phyloP scores from a whole-genome alignment of 2,113 vertebrate genomes.

The Callipepla californica region DNA sequence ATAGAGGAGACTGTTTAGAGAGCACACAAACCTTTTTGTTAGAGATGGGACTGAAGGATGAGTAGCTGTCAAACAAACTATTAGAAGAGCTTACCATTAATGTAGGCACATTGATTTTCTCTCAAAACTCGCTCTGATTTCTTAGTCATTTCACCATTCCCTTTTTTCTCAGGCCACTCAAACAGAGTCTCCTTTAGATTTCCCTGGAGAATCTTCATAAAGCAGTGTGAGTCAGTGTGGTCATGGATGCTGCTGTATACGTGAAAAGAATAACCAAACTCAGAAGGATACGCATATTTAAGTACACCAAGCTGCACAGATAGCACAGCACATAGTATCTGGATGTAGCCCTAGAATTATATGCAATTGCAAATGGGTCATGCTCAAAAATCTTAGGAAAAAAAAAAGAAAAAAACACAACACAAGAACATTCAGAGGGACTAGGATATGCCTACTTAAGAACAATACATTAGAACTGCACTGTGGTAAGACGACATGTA shows the following conservation, averaged over 20 bases:
- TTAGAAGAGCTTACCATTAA: slow-evolving; percentile 86
- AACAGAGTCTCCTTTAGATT: slow-evolving; percentile 96
- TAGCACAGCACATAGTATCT: background rate
- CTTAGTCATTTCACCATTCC: slow-evolving; percentile 86
- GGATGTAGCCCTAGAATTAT: background rate
- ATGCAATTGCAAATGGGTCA: background rate
- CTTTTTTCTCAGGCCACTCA: slow-evolving; percentile 88
- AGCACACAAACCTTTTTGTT: background rate
- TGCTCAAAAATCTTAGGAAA: background rate
- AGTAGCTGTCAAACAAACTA: background rate
- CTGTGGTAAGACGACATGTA: background rate
- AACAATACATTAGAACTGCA: background rate
- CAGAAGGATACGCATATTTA: background rate
- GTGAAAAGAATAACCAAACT: slow-evolving; percentile 55
- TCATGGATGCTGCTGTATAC: slow-evolving; percentile 95
- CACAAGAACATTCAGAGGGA: background rate
- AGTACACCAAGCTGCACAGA: background rate
- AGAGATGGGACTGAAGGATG: background rate
- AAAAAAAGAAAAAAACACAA: background rate
- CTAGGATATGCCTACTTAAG: background rate
- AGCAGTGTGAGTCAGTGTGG: slow-evolving; percentile 96
- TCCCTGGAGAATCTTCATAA: slow-evolving; percentile 97
- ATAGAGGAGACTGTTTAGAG: background rate
- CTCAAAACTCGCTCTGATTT: slow-evolving; percentile 89
- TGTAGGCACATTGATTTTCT: slow-evolving; percentile 94